Conservation (phyloP, 2,888 invertebrate genomes). For the Melinaea marsaeus region DNA sequence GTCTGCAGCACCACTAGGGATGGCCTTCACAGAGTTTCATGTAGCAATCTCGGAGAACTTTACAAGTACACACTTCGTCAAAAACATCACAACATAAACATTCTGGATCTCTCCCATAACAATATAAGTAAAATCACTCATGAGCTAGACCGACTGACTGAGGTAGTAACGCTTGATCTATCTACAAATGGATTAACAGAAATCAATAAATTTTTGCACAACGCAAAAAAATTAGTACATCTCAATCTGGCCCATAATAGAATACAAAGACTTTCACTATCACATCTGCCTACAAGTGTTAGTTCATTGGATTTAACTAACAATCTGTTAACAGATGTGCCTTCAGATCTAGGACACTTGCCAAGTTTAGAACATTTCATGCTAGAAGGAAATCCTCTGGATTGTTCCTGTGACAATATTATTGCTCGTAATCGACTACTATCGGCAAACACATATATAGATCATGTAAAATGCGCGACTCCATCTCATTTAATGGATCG, state of each 20-base stretch:
- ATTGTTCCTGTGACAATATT: slow-evolving; percentile 84
- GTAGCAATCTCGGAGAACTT: slow-evolving; percentile 84
- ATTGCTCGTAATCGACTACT: slow-evolving; percentile 79
- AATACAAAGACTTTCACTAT: slow-evolving; percentile 72
- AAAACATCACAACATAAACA: slow-evolving; percentile 74
- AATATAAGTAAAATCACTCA: slow-evolving; percentile 77
- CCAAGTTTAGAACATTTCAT: slow-evolving; percentile 79
- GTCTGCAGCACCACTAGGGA: slow-evolving; percentile 81
- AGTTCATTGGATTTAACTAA: slow-evolving; percentile 80
- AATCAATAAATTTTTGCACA: slow-evolving; percentile 76
- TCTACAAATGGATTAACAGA: slow-evolving; percentile 79
- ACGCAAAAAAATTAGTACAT: slow-evolving; percentile 78
- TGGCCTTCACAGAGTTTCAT: slow-evolving; percentile 81
- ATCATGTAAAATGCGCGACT: slow-evolving; percentile 75
- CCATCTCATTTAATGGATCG: slow-evolving; percentile 72
- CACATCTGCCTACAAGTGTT: slow-evolving; percentile 77
- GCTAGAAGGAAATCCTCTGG: slow-evolving; percentile 82
- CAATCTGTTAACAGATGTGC: slow-evolving; percentile 79
- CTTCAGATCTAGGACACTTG: slow-evolving; percentile 76
- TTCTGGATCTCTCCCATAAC: slow-evolving; percentile 81
- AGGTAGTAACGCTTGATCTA: slow-evolving; percentile 80
- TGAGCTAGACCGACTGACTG: slow-evolving; percentile 77
- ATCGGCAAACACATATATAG: slow-evolving; percentile 73
- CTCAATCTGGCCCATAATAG: slow-evolving; percentile 80
- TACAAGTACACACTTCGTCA: slow-evolving; percentile 79